phyloP scores from a whole-genome alignment of 2,888 invertebrate genomes.

The Diachrysia chrysitis region DNA sequence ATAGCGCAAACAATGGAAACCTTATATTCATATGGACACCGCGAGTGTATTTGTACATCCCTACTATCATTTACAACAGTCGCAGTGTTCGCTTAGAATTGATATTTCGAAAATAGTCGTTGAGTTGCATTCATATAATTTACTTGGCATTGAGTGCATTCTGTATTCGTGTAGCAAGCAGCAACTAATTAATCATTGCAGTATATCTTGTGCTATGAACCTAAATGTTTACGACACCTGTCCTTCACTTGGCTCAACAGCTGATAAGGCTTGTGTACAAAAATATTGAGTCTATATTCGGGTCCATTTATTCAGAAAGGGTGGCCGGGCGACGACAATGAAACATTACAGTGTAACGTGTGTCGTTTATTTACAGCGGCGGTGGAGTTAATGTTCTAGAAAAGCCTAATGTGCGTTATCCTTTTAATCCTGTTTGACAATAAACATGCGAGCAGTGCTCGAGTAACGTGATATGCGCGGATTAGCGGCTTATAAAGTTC shows the following conservation, averaged over 20 bases:
- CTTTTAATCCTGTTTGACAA: slow-evolving; percentile 79
- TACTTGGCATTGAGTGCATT: background rate
- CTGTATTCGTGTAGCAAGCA: background rate
- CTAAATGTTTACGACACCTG: slow-evolving; percentile 1
- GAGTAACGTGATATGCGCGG: slow-evolving; percentile 67
- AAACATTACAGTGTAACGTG: slow-evolving; percentile 75
- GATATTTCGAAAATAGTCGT: background rate
- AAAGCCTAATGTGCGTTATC: slow-evolving; percentile 77
- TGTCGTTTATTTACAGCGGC: slow-evolving; percentile 73
- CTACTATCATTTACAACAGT: slow-evolving; percentile 1
- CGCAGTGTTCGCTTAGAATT: background rate
- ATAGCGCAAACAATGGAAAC: slow-evolving; percentile 29
- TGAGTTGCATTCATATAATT: slow-evolving; percentile 1
- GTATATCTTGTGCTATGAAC: background rate
- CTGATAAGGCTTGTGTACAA: slow-evolving; percentile 36
- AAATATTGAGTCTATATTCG: slow-evolving; percentile 58
- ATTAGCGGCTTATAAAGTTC: slow-evolving; percentile 71
- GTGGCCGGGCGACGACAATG: slow-evolving; percentile 71
- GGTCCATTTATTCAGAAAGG: slow-evolving; percentile 62
- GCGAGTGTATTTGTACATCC: slow-evolving; percentile 25
- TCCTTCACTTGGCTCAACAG: slow-evolving; percentile 12
- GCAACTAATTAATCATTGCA: background rate
- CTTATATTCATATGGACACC: slow-evolving; percentile 19
- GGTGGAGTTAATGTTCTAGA: slow-evolving; percentile 78
- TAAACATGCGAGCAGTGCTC: slow-evolving; percentile 72